Evolutionary conservation across 2,888 invertebrate species (phyloP).

Genomic region (Drosophila dives): DNA sequence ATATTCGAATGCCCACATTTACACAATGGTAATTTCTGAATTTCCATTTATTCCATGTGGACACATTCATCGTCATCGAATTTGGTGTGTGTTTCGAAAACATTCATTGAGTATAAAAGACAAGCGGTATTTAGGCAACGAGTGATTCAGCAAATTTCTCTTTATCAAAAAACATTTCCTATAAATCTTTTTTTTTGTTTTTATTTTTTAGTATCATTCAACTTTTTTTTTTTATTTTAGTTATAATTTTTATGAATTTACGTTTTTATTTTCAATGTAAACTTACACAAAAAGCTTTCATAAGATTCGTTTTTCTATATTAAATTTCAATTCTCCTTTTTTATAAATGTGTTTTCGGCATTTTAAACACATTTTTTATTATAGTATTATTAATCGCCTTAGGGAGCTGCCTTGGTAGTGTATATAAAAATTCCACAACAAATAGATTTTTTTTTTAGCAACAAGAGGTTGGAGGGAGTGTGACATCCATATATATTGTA

Average conservation of each 20-base stretch:
- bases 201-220: constrained; percentile 55
- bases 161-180: constrained; percentile 72
- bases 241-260: constrained; percentile 57
- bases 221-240: constrained; percentile 48
- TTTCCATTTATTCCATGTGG: constrained; percentile 35
- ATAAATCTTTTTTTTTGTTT: constrained; percentile 60
- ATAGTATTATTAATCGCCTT: constrained; percentile 30
- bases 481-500: constrained; percentile 23
- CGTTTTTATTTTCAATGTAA: constrained; percentile 53
- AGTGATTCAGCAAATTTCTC: constrained; percentile 83
- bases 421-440: constrained; percentile 67
- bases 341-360: constrained; percentile 23
- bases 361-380: constrained; percentile 12
- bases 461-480: constrained; percentile 56
- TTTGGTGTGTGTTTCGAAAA: constrained; percentile 70
- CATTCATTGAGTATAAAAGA: constrained; percentile 83
- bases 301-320: constrained; percentile 81
- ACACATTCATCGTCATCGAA: constrained; percentile 39
- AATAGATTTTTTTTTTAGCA: constrained; percentile 50
- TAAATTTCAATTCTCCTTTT: constrained; percentile 38
- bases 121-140: constrained; percentile 84
- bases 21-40: constrained; percentile 22
- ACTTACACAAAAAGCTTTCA: constrained; percentile 82
- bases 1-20: constrained; percentile 39
- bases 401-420: constrained; percentile 49